A percentile compares a stretch with the other conserved stretches of the same genome.
phyloP scores from a whole-genome alignment of 1,140 invertebrate genomes.

The Caerostris extrusa region DNA sequence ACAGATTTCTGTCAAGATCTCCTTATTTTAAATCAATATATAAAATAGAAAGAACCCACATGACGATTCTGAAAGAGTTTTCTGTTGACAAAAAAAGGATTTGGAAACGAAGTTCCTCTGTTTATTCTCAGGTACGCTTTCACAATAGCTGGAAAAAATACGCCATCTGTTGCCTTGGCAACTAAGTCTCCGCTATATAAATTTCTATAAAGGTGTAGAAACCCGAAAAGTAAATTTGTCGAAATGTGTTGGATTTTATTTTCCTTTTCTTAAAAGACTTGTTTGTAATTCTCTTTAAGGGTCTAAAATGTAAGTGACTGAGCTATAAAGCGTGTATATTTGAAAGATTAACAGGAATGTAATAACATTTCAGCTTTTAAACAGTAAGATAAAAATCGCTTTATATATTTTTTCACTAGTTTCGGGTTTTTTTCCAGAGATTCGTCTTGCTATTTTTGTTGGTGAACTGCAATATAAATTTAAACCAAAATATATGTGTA shows the following conservation, averaged over 20 bases:
- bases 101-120: background rate
- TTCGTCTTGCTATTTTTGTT: too few relatives aligned
- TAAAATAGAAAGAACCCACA: background rate
- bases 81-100: conserved; percentile 14
- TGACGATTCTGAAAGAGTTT: background rate
- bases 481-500: too few relatives aligned
- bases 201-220: background rate
- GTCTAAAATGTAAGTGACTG: background rate
- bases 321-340: too few relatives aligned
- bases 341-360: too few relatives aligned
- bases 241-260: background rate
- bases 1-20: background rate
- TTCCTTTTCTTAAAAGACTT: background rate
- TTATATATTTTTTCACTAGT: too few relatives aligned
- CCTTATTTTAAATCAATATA: background rate
- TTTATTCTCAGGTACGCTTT: background rate
- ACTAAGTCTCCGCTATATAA: background rate
- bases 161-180: background rate
- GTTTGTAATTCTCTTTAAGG: background rate
- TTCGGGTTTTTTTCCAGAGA: too few relatives aligned
- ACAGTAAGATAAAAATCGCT: too few relatives aligned
- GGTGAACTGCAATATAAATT: too few relatives aligned
- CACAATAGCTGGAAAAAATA: background rate
- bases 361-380: too few relatives aligned
- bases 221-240: background rate